A percentile compares a stretch with the other conserved stretches of the same genome.
Evolutionary conservation across 2,797 vertebrate genomes (phyloP).

Genomic region (Galaxias olidus): DNA sequence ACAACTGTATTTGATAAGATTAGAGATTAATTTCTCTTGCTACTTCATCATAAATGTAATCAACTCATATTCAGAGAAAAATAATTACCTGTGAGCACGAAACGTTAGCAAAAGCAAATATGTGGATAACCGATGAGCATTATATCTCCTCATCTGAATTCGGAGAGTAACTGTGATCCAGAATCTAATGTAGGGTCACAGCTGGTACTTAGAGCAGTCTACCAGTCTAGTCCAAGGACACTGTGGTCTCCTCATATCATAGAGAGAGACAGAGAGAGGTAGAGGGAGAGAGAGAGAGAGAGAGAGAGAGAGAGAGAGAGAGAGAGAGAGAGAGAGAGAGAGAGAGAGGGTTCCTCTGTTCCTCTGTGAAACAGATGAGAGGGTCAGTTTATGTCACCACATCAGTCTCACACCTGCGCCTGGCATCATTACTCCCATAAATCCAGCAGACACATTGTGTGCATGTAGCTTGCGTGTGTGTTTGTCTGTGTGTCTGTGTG

Average conservation of each 20-base stretch:
- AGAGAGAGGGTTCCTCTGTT: not conserved
- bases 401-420: not conserved
- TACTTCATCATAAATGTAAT: not conserved
- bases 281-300: not conserved
- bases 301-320: not conserved
- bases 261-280: not conserved
- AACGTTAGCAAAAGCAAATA: too few relatives aligned
- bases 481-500: not conserved
- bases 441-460: too few relatives aligned
- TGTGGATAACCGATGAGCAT: not conserved
- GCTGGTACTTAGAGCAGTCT: not conserved
- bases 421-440: not conserved
- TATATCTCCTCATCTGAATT: not conserved
- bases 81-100: not conserved
- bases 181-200: not conserved
- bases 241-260: not conserved
- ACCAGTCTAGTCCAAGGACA: too few relatives aligned
- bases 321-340: not conserved
- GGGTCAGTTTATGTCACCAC: constrained; percentile 1
- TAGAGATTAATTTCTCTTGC: not conserved
- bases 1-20: not conserved
- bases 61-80: constrained; percentile 7
- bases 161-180: not conserved
- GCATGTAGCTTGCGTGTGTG: too few relatives aligned
- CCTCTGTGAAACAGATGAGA: not conserved